Conservation (phyloP, 2,888 invertebrate genomes). For the Eurois occulta region DNA sequence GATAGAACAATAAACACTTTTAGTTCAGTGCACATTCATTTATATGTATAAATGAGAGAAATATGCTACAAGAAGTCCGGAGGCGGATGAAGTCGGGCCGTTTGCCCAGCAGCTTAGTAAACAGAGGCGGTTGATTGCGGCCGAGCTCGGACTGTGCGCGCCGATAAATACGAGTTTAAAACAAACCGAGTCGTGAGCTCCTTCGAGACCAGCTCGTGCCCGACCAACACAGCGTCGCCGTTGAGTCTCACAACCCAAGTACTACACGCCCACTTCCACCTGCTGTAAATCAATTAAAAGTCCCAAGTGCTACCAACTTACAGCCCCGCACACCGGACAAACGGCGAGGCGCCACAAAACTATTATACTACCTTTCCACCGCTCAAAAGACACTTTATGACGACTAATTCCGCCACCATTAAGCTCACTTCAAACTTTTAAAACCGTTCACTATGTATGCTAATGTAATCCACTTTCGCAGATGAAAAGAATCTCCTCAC, state of each 20-base stretch:
- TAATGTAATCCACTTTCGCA: conserved; percentile 77
- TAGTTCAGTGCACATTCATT: conserved; percentile 26
- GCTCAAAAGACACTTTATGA: conserved; percentile 65
- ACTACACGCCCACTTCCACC: conserved; percentile 67
- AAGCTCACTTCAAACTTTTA: conserved; percentile 69
- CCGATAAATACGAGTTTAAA: conserved; percentile 78
- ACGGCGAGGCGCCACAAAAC: conserved; percentile 64
- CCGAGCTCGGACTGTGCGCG: conserved; percentile 59
- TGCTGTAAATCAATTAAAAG: conserved; percentile 84
- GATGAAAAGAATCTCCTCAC: conserved; percentile 74
- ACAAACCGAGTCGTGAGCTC: conserved; percentile 67
- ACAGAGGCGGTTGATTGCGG: conserved; percentile 70
- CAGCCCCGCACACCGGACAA: conserved; percentile 50
- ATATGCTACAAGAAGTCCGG: conserved; percentile 44
- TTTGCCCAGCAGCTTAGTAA: conserved; percentile 64
- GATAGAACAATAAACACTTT: conserved; percentile 36
- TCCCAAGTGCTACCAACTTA: conserved; percentile 71
- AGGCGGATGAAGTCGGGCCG: conserved; percentile 35
- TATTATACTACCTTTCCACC: conserved; percentile 65
- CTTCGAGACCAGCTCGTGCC: conserved; percentile 64
- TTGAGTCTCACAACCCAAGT: conserved; percentile 51
- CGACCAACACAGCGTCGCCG: conserved; percentile 59
- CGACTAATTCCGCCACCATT: conserved; percentile 69
- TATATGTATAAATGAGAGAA: conserved; percentile 41
- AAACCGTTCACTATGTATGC: conserved; percentile 73